These are phyloP conservation scores for Ochropleura leucogaster DNA, from an alignment of 2,888 invertebrate genomes.

Conservation along the genomic window DNA sequence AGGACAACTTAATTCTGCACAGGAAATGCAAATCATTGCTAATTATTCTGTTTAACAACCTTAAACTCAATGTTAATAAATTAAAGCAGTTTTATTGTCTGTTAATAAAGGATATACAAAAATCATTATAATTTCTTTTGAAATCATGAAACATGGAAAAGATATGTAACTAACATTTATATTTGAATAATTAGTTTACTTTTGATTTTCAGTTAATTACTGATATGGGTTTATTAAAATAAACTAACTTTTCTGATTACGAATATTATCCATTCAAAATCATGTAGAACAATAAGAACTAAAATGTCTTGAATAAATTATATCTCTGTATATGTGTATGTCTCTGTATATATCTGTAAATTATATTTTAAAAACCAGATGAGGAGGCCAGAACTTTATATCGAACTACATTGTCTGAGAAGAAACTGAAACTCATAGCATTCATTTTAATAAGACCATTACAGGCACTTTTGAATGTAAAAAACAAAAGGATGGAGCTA, in stretches of 20 bases:
- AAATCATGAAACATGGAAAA: neutral
- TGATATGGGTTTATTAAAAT: no score
- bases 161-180: neutral
- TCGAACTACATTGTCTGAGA: neutral
- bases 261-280: neutral
- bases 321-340: no score
- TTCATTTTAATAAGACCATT: no score
- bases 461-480: no score
- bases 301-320: neutral
- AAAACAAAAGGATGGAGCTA: no score
- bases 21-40: constrained; percentile 51
- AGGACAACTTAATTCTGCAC: constrained; percentile 8
- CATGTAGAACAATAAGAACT: neutral
- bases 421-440: neutral
- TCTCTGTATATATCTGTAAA: neutral
- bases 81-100: neutral
- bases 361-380: neutral
- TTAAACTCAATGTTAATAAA: constrained; percentile 29
- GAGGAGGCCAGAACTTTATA: neutral
- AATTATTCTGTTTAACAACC: constrained; percentile 37
- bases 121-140: neutral
- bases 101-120: neutral
- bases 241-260: no score
- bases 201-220: no score
- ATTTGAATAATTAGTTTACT: no score